These are phyloP conservation scores for Spongilla lacustris DNA, from an alignment of 37 sponge, comb jelly and placozoan genomes.

Conservation along the genomic window DNA sequence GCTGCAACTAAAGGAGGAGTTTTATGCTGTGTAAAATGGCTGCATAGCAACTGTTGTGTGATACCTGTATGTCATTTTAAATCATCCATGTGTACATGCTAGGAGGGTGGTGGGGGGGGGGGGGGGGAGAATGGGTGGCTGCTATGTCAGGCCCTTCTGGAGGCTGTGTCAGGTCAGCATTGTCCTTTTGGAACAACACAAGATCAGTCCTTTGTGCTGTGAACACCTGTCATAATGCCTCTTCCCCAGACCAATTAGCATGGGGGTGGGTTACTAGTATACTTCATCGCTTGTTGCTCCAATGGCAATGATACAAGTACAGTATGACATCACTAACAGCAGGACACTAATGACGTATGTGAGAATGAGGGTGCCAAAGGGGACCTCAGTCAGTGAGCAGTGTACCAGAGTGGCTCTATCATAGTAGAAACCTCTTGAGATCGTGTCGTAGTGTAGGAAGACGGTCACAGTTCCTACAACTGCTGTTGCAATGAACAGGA, in stretches of 20 bases:
- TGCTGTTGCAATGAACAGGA: constrained; percentile 37
- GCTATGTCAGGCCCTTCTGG: no score
- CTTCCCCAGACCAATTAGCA: no score
- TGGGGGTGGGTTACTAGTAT: no score
- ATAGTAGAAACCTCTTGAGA: neutral
- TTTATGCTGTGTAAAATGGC: neutral
- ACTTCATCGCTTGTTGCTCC: constrained; percentile 54
- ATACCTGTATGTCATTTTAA: neutral
- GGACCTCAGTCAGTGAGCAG: constrained; percentile 41
- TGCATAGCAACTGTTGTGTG: neutral
- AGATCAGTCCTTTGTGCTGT: no score
- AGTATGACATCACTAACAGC: constrained; percentile 41
- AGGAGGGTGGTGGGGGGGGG: no score
- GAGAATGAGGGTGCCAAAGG: constrained; percentile 38
- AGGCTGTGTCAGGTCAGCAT: no score
- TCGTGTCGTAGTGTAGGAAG: constrained; percentile 32
- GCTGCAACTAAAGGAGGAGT: neutral
- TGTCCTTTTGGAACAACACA: no score
- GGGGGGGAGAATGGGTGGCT: no score
- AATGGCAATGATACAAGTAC: constrained; percentile 42
- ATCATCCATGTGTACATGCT: neutral
- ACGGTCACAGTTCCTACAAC: constrained; percentile 52
- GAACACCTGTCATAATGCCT: no score
- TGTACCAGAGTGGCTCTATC: neutral
- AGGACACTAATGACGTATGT: constrained; percentile 24